Percentiles rank a stretch among this genome's conserved stretches.
Evolutionary conservation across 2,888 invertebrate genomes (phyloP).

Genomic region (Xylota sylvarum): DNA sequence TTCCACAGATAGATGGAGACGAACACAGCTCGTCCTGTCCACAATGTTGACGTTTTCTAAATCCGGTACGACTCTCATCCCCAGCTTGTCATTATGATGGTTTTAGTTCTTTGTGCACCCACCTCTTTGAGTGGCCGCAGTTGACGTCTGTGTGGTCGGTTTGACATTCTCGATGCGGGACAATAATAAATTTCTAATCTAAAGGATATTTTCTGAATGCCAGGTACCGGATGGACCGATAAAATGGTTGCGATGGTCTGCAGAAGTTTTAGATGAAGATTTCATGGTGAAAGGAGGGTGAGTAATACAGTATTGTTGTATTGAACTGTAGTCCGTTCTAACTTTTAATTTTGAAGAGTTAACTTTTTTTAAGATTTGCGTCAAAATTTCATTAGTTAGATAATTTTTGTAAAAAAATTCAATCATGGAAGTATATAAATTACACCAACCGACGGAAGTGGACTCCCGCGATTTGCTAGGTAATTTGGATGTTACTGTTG

Average conservation of each 20-base stretch:
- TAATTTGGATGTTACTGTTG: constrained; percentile 9
- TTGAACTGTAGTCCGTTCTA: neutral
- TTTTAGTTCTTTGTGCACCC: constrained; percentile 42
- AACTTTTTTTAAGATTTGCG: neutral
- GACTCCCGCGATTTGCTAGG: neutral
- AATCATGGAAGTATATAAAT: constrained; percentile 13
- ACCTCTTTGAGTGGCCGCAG: constrained; percentile 13
- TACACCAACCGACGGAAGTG: neutral
- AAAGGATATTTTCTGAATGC: constrained; percentile 60
- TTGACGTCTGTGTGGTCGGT: constrained; percentile 15
- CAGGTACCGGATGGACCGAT: constrained; percentile 61
- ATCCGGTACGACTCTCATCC: constrained; percentile 63
- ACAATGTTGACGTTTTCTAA: constrained; percentile 76
- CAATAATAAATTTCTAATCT: constrained; percentile 71
- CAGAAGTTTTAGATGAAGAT: constrained; percentile 40
- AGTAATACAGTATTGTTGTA: constrained; percentile 47
- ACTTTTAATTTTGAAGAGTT: neutral
- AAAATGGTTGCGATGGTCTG: neutral
- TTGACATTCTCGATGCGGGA: constrained; percentile 42
- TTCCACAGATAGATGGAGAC: constrained; percentile 48
- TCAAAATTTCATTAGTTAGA: neutral
- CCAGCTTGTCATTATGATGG: constrained; percentile 44
- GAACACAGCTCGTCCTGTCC: constrained; percentile 58
- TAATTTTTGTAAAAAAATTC: neutral
- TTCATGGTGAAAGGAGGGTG: constrained; percentile 5